phyloP scores from a whole-genome alignment of 2,888 invertebrate genomes.

The Macrosiphum euphorbiae region DNA sequence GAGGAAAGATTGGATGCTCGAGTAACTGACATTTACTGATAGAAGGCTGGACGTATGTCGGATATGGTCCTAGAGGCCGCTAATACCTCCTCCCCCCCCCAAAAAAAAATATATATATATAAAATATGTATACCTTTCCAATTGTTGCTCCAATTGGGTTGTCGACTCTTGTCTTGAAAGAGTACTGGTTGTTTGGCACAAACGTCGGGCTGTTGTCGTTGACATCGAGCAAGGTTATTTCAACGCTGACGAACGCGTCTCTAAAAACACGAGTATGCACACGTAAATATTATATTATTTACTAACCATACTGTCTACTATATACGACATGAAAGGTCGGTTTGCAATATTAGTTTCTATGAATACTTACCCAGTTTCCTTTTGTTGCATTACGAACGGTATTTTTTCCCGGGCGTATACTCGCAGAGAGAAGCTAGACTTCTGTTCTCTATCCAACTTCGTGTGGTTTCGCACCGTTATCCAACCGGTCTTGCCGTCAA shows the following conservation, averaged over 20 bases:
- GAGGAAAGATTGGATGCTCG: too few species aligned
- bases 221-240: slow-evolving; percentile 87
- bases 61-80: too few species aligned
- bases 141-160: slow-evolving; percentile 80
- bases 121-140: slow-evolving; percentile 73
- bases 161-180: slow-evolving; percentile 79
- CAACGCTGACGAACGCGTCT: slow-evolving; percentile 78
- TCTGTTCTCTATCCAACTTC: slow-evolving; percentile 83
- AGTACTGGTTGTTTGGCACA: slow-evolving; percentile 85
- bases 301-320: neutral
- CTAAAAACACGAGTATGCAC: slow-evolving; percentile 63
- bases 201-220: slow-evolving; percentile 94
- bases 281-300: neutral
- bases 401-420: slow-evolving; percentile 85
- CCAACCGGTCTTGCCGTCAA: slow-evolving; percentile 87
- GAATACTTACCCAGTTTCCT: slow-evolving; percentile 60
- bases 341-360: neutral
- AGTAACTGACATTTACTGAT: too few species aligned
- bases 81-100: too few species aligned
- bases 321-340: neutral
- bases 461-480: slow-evolving; percentile 83
- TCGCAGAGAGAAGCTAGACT: slow-evolving; percentile 80
- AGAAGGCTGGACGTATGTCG: too few species aligned
- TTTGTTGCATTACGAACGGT: slow-evolving; percentile 75
- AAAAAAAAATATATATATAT: too few species aligned